These are phyloP conservation scores for Exephanes ischioxanthus DNA, from an alignment of 2,888 invertebrate species.

Conservation along the genomic window DNA sequence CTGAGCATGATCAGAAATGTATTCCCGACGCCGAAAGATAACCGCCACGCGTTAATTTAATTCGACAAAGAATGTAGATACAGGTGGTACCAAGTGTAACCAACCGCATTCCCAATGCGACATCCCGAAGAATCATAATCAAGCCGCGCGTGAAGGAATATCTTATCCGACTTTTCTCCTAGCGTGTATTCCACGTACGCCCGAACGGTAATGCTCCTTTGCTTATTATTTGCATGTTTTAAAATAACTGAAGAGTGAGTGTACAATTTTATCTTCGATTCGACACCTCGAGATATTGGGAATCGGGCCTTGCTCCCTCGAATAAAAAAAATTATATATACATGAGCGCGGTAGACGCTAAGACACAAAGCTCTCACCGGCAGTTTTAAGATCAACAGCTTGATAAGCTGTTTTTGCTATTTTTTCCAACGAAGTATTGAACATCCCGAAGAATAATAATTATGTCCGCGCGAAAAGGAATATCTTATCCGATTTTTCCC, in stretches of 20 bases:
- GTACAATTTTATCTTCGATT: not conserved
- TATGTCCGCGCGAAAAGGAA: not conserved
- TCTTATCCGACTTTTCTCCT: constrained; percentile 7
- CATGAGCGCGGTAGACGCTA: not conserved
- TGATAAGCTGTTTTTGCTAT: not conserved
- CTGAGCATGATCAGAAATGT: not conserved
- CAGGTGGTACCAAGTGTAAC: constrained; percentile 28
- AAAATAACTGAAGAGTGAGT: not conserved
- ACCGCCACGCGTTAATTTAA: not conserved
- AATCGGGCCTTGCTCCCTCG: not conserved
- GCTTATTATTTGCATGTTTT: not conserved
- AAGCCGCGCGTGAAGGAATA: not conserved
- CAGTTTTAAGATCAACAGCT: not conserved
- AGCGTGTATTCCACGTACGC: not conserved
- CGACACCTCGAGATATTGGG: not conserved
- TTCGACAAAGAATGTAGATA: not conserved
- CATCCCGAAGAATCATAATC: constrained; percentile 17
- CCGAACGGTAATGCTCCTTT: not conserved
- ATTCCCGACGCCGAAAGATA: not conserved
- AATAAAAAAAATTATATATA: not conserved
- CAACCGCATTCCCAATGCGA: constrained; percentile 1
- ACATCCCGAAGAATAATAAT: constrained; percentile 18
- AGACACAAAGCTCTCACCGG: not conserved
- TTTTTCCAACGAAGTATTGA: not conserved
- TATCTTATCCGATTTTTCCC: not conserved